Base-by-base conservation (phyloP, 1,140 invertebrate genomes). In the Notospermus geniculatus region DNA sequence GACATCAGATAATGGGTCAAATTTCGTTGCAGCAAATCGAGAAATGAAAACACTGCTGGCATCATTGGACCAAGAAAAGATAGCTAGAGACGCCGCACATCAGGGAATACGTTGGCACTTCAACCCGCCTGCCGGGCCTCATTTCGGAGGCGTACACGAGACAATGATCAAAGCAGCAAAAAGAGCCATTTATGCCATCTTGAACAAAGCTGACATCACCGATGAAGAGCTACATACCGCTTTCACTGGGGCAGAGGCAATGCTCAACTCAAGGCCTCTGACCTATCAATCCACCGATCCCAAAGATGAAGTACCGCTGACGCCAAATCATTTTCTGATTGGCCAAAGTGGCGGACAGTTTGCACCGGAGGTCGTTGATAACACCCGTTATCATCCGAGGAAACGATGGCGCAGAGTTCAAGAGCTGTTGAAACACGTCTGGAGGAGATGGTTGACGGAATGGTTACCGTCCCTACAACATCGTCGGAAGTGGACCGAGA, bases 351-450 rank as follows among this genome's bases (percentile, higher is more conserved):
- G 62, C 15, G 62, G 57, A 1, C 15, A 63, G 19, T 55, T 64
- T 29, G 57, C 62, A 11, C 54, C 61, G 25, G 27, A 57, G 5
- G 9, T n/a, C 11, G 52, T 64, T 15, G 57, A 64, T 32, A 25
- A 15, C 22, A 46, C 43, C 9, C 25, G 25, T 15, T 45, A 7
- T 27, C 25, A 59, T 36, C 36, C 41, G n/a, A n/a, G 15, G 5
- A 41, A 32, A 45, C 53, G 62, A 46, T 64, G 62, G 64, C 54
- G 64, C 11, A 15, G 22, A 2, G 43, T 62, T 22, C 60, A 65
- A 50, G 55, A 62, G 28, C 54, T 65, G 7, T 2, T 65, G 9
- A 56, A 43, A 13, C 59, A 65, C 7, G 62, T 65, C 41, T 65
- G 64, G 64, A 25, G 60, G 15, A 36, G 63, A 13, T 65, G 63